Evolutionary conservation across 2,888 invertebrate genomes (phyloP).

Genomic region (Melieria crassipennis): DNA sequence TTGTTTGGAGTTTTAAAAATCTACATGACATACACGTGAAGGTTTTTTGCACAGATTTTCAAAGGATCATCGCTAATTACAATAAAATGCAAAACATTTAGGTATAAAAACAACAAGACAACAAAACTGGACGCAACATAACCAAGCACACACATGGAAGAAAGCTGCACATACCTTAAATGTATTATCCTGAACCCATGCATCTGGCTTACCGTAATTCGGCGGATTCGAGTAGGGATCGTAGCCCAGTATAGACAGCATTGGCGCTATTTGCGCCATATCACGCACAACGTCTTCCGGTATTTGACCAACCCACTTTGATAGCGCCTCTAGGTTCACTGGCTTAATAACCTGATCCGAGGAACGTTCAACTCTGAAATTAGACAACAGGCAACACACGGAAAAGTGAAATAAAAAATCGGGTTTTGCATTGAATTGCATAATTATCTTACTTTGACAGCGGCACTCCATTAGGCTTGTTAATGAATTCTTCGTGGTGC

Average conservation of each 20-base stretch:
- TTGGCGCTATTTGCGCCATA: conserved; percentile 93
- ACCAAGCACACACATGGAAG: conserved; percentile 16
- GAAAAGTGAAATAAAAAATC: not conserved
- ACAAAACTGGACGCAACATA: conserved; percentile 43
- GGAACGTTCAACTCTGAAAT: conserved; percentile 89
- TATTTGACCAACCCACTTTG: conserved; percentile 90
- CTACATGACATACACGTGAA: no score
- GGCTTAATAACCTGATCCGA: conserved; percentile 99
- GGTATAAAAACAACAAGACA: conserved; percentile 31
- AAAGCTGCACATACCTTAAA: conserved; percentile 59
- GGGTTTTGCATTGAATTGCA: not conserved
- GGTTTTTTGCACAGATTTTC: no score
- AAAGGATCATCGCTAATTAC: no score
- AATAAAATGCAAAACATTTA: no score
- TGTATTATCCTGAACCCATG: conserved; percentile 76
- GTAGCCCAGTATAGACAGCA: conserved; percentile 92
- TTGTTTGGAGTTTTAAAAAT: no score
- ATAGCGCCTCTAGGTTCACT: conserved; percentile 94
- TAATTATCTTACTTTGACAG: conserved; percentile 83
- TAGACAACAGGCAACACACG: conserved; percentile 5
- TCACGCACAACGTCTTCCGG: conserved; percentile 91
- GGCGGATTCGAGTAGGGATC: conserved; percentile 97
- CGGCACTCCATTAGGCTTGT: conserved; percentile 93
- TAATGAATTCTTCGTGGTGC: conserved; percentile 97
- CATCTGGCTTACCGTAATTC: conserved; percentile 87